Evolutionary conservation across 2,888 invertebrate genomes (phyloP).

Genomic region (Mongoloraphidia duomilia): DNA sequence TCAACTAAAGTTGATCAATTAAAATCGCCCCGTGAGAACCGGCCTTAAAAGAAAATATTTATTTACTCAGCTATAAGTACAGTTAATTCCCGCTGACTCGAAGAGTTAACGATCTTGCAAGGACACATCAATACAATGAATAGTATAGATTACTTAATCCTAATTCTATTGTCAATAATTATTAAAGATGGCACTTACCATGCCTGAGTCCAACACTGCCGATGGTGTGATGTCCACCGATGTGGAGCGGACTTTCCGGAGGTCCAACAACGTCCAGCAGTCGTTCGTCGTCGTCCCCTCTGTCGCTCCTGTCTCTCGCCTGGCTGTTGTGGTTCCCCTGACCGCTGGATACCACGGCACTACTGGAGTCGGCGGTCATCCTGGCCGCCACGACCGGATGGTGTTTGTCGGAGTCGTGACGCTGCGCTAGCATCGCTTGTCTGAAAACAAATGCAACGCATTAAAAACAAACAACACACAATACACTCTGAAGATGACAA

Average conservation of each 20-base stretch:
- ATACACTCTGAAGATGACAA: no score
- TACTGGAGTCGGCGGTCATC: conserved; percentile 32
- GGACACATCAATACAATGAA: no score
- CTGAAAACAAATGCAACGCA: conserved; percentile 35
- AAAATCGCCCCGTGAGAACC: no score
- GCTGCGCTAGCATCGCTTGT: conserved; percentile 50
- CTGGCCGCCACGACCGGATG: conserved; percentile 29
- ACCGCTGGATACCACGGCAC: conserved; percentile 14
- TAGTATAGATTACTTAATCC: no score
- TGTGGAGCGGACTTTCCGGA: conserved; percentile 64
- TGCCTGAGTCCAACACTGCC: conserved; percentile 19
- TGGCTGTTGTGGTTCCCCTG: conserved; percentile 4
- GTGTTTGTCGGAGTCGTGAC: conserved; percentile 37
- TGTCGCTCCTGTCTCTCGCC: conserved; percentile 35
- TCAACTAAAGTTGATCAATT: no score
- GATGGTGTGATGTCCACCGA: conserved; percentile 32
- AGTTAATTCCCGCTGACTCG: no score
- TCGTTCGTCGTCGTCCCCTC: conserved; percentile 68
- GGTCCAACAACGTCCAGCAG: conserved; percentile 79
- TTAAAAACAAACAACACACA: no score
- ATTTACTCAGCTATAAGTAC: no score
- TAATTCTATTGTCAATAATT: no score
- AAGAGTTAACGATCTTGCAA: no score
- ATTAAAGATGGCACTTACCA: no score
- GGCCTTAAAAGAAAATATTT: no score